Evolutionary conservation across 2,888 invertebrate species (phyloP), one percentile per base, ranked within the genome.

Genomic region (Junonia oenone): DNA sequence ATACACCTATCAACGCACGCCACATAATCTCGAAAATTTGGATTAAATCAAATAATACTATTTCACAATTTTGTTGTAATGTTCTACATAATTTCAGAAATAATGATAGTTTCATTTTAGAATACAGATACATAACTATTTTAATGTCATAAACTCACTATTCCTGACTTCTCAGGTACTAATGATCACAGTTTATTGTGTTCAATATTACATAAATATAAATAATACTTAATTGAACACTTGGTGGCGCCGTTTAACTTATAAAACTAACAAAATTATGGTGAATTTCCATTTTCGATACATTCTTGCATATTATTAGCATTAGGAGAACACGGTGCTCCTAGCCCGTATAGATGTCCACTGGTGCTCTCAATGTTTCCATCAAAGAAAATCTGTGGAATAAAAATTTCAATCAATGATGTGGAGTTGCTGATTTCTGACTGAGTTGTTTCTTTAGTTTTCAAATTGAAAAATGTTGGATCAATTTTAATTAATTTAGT

Each of bases 331-430:
- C 96, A 96, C 50, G 96, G 96, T 38, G 97, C 96, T 56, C 98
- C 98, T 67, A 99, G 92, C 45, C 98, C 98, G 78, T 98, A 99
- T 51, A 99, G 91, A 87, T 99, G 98, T 48, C 99, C 99, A 76
- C 98, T 98, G 37, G 96, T 96, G 89, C 98, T 98, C 81, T 99
- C 99, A 72, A 99, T 98, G 81, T 98, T 98, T 79, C 98, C 98
- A 86, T 99, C 98, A 81, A 98, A 98, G 86, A 98, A 98, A 95
- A 99, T 97, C 98, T 98, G 91, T 45, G 92, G 71, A n/a, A n/a
- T n/a, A n/a, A n/a, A n/a, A n/a, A n/a, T n/a, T n/a, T n/a, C n/a
- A n/a, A n/a, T n/a, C n/a, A n/a, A n/a, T n/a, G n/a, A n/a, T n/a
- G n/a, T n/a, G n/a, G n/a, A n/a, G n/a, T n/a, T n/a, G n/a, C n/a